These are phyloP conservation scores for Lasioglossum morio DNA, from an alignment of 2,888 invertebrate genomes.

Conservation along the genomic window DNA sequence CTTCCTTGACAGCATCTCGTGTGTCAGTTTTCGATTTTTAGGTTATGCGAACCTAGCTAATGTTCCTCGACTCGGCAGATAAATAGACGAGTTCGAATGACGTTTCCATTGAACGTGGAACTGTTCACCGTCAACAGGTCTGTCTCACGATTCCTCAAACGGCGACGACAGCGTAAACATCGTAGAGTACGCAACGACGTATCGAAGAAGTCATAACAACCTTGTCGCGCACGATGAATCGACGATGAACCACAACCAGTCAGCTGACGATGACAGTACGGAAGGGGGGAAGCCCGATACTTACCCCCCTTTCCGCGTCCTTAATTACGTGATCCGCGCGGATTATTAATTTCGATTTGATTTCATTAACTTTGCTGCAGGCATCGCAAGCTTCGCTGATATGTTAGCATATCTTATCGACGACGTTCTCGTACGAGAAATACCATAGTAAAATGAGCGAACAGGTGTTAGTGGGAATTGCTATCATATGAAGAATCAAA, in stretches of 20 bases:
- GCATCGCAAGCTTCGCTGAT: neutral
- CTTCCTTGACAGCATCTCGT: neutral
- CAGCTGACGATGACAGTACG: slow-evolving; percentile 73
- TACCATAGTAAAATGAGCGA: neutral
- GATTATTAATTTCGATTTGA: slow-evolving; percentile 8
- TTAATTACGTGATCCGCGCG: slow-evolving; percentile 14
- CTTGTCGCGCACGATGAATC: slow-evolving; percentile 63
- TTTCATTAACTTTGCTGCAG: neutral
- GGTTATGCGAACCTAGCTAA: slow-evolving; percentile 30
- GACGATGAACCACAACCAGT: slow-evolving; percentile 30
- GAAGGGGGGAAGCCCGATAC: slow-evolving; percentile 38
- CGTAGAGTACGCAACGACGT: slow-evolving; percentile 9
- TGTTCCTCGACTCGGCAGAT: neutral
- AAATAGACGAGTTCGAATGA: neutral
- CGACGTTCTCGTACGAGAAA: neutral
- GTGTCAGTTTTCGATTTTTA: neutral
- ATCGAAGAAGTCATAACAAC: slow-evolving; percentile 44
- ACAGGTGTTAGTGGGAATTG: too few species aligned
- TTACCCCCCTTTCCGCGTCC: neutral
- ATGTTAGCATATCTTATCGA: neutral
- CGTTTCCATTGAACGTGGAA: slow-evolving; percentile 8
- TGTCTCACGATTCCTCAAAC: neutral
- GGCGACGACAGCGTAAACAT: slow-evolving; percentile 16
- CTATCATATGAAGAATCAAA: too few species aligned
- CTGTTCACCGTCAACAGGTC: neutral